Percentiles rank a stretch among this genome's conserved stretches.
Evolutionary conservation across 2,888 invertebrate species (phyloP).

Genomic region (Eilema caniola): DNA sequence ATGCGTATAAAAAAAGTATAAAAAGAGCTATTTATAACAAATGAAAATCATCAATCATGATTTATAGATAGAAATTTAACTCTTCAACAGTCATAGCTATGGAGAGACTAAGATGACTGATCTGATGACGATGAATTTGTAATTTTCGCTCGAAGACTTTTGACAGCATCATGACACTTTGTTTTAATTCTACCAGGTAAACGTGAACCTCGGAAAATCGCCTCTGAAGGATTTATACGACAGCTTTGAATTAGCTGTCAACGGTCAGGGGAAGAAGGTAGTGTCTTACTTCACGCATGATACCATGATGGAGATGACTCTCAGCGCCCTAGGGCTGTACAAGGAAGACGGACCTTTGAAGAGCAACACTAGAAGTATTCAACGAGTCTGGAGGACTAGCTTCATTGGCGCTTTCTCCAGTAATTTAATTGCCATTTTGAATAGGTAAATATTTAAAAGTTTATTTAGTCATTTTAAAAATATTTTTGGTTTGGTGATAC

Average conservation of each 20-base stretch:
- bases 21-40: no score
- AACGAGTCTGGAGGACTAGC: slow-evolving; percentile 90
- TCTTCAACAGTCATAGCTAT: no score
- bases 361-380: slow-evolving; percentile 84
- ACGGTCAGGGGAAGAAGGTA: slow-evolving; percentile 75
- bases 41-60: no score
- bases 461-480: not conserved
- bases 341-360: slow-evolving; percentile 87
- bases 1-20: no score
- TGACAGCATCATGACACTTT: not conserved
- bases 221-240: slow-evolving; percentile 89
- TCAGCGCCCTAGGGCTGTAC: slow-evolving; percentile 88
- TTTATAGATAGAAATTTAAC: no score
- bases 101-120: no score
- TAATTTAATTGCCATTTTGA: slow-evolving; percentile 92
- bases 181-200: slow-evolving; percentile 73
- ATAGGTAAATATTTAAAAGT: slow-evolving; percentile 84
- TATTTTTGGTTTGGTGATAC: no score
- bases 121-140: no score
- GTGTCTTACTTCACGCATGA: slow-evolving; percentile 91
- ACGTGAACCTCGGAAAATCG: slow-evolving; percentile 89
- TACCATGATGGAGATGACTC: slow-evolving; percentile 88
- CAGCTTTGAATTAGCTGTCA: slow-evolving; percentile 73
- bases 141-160: no score
- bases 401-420: slow-evolving; percentile 89